phyloP scores from a whole-genome alignment of 2,113 vertebrate species.

The Myiopsitta monachus region DNA sequence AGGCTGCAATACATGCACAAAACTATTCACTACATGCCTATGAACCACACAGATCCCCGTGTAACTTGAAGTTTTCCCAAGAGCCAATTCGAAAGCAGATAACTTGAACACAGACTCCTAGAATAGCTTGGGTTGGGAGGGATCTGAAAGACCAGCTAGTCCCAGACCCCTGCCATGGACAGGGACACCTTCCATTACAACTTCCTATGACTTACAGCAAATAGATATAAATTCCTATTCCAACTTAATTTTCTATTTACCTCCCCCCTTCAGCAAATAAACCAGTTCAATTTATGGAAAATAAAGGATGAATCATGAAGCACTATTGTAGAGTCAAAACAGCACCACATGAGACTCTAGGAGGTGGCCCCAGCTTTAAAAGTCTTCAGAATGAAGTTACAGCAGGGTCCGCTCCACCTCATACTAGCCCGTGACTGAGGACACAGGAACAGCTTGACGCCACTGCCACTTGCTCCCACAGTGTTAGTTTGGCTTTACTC shows the following conservation, averaged over 20 bases:
- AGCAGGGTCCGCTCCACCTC: neutral
- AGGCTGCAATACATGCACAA: neutral
- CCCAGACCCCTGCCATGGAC: neutral
- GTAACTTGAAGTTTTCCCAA: neutral
- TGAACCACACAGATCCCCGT: neutral
- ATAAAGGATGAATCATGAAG: rapidly evolving
- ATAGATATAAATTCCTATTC: neutral
- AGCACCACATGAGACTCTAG: rapidly evolving
- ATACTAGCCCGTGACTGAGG: rapidly evolving
- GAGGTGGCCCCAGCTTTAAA: neutral
- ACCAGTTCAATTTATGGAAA: neutral
- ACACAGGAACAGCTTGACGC: neutral
- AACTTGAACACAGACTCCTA: neutral
- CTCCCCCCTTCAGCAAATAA: neutral
- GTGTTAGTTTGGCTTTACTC: neutral
- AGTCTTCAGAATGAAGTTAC: neutral
- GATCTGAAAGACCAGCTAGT: neutral
- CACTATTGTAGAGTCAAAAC: rapidly evolving
- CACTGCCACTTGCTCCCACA: neutral
- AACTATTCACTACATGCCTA: rapidly evolving
- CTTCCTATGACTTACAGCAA: neutral
- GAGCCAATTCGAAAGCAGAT: neutral
- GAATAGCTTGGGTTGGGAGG: neutral
- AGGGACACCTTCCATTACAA: neutral
- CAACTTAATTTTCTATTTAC: neutral